These are phyloP conservation scores for Drosophila rhopaloa DNA, from an alignment of 1,140 invertebrate species.

Conservation along the genomic window DNA sequence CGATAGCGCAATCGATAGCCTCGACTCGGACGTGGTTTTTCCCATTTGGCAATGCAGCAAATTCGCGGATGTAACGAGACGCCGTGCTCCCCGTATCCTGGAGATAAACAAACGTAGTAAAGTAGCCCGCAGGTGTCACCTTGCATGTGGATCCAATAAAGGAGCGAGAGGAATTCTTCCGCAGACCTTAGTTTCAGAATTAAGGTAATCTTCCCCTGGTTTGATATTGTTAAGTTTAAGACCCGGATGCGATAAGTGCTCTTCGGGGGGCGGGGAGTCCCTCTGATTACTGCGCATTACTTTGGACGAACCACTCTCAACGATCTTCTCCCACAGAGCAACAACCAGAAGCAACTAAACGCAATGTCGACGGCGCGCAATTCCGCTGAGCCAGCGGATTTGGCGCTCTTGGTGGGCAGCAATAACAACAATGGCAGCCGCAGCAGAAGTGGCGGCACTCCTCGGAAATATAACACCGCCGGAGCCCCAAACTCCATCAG, in stretches of 20 bases:
- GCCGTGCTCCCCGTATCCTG: neutral
- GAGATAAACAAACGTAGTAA: constrained; percentile 1
- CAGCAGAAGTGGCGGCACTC: constrained; percentile 5
- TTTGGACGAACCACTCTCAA: constrained; percentile 6
- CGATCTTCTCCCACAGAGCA: constrained; percentile 2
- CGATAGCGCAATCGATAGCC: neutral
- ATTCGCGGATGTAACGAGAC: constrained; percentile 1
- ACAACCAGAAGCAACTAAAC: neutral
- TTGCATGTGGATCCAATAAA: neutral
- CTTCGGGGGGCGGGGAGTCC: neutral
- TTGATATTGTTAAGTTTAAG: constrained; percentile 13
- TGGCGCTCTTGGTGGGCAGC: constrained; percentile 35
- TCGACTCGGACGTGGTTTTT: constrained; percentile 5
- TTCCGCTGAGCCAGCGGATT: constrained; percentile 46
- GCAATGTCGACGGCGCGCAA: constrained; percentile 48
- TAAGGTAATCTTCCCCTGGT: neutral
- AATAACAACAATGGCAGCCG: constrained; percentile 8
- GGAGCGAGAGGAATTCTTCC: too few relatives aligned
- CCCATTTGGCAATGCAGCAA: constrained; percentile 7
- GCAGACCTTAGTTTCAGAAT: neutral
- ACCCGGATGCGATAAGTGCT: constrained; percentile 24
- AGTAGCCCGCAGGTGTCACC: neutral
- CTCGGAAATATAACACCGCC: constrained; percentile 42
- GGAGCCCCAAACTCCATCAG: constrained; percentile 25
- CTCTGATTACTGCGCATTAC: constrained; percentile 39